These are phyloP conservation scores for Cottoperca gobio DNA, from an alignment of 2,797 vertebrate genomes.

Conservation along the genomic window DNA sequence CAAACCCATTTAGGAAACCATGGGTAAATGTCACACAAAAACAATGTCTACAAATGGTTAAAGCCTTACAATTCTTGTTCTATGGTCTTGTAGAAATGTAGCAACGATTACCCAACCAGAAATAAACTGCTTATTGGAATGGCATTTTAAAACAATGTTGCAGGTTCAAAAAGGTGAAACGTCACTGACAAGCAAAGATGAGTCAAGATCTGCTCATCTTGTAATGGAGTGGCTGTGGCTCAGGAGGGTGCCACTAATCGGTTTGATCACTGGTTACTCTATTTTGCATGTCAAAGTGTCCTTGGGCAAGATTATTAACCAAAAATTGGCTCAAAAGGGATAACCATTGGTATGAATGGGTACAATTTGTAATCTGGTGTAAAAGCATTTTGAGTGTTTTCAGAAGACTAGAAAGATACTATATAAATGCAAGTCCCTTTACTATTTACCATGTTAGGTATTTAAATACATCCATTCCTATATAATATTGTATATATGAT, in stretches of 20 bases:
- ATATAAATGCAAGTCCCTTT: no score
- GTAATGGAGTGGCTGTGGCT: no score
- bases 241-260: no score
- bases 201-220: not conserved
- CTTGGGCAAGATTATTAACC: no score
- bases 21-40: slow-evolving; percentile 53
- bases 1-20: slow-evolving; percentile 69
- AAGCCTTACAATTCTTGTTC: slow-evolving; percentile 45
- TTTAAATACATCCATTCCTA: not conserved
- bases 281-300: no score
- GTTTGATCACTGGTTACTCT: no score
- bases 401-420: no score
- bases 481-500: not conserved
- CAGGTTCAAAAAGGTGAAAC: not conserved
- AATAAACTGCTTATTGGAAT: not conserved
- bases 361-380: no score
- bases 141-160: not conserved
- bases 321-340: no score
- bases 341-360: no score
- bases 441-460: no score
- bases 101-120: not conserved
- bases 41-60: slow-evolving; percentile 45
- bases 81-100: slow-evolving; percentile 19
- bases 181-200: not conserved
- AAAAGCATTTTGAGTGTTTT: no score